phyloP scores from a whole-genome alignment of 2,113 vertebrate genomes.

The Microcebus murinus region DNA sequence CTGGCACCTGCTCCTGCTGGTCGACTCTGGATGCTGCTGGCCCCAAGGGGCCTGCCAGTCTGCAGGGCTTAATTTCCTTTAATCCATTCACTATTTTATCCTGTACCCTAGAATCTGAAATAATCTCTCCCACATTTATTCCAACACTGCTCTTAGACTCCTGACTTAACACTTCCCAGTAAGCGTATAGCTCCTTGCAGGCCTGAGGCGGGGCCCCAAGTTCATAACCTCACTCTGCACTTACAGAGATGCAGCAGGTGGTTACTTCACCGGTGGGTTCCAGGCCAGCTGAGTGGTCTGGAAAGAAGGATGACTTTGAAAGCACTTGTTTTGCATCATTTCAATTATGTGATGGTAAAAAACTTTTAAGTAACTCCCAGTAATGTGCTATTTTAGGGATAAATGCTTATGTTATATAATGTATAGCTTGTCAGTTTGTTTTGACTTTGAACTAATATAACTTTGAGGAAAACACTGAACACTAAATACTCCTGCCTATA shows the following conservation, averaged over 20 bases:
- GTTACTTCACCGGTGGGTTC: not conserved
- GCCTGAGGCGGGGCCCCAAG: rapidly evolving
- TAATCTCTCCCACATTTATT: constrained; percentile 9
- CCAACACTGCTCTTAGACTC: not conserved
- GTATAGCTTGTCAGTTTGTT: not conserved
- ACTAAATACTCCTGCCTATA: not conserved
- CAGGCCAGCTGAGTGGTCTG: not conserved
- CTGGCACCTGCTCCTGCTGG: not conserved
- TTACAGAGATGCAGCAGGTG: too few species aligned
- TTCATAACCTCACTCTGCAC: not conserved
- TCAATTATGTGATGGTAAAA: rapidly evolving
- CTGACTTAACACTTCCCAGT: not conserved
- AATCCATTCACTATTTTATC: not conserved
- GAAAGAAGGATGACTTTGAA: not conserved
- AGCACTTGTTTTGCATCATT: not conserved
- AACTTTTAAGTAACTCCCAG: rapidly evolving
- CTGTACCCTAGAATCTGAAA: not conserved
- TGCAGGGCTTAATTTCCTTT: not conserved
- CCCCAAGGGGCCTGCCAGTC: not conserved
- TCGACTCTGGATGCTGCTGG: not conserved
- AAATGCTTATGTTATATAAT: too few species aligned
- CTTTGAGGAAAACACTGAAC: not conserved
- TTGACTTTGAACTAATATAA: not conserved
- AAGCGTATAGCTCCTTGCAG: rapidly evolving
- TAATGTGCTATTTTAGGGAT: rapidly evolving